phyloP scores from a whole-genome alignment of 2,113 vertebrate species.

The Colaptes auratus region DNA sequence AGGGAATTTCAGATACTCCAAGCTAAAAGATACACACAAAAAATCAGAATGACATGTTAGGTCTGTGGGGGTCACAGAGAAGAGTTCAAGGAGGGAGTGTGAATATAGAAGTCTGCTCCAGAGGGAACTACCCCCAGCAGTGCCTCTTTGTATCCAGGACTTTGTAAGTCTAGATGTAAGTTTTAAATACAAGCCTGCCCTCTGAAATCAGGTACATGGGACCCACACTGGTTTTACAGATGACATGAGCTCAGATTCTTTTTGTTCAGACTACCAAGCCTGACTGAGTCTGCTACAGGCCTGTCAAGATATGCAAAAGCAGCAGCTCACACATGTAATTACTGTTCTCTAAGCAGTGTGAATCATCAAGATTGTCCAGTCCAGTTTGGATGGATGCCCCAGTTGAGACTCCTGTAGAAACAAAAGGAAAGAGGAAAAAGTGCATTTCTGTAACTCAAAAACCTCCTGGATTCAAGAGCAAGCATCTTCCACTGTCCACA shows the following conservation, averaged over 20 bases:
- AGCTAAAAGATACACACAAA: neutral
- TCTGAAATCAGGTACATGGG: neutral
- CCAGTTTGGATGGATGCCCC: neutral
- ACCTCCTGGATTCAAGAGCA: neutral
- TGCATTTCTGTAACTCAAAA: neutral
- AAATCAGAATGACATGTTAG: neutral
- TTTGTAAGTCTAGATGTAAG: neutral
- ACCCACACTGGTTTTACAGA: neutral
- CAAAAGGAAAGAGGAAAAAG: neutral
- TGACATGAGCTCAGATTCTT: neutral
- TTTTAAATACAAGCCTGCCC: neutral
- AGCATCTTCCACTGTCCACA: neutral
- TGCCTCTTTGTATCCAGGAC: neutral
- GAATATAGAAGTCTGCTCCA: neutral
- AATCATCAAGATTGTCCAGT: neutral
- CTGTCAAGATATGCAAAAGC: rapidly evolving
- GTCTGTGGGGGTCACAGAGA: neutral
- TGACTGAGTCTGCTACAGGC: neutral
- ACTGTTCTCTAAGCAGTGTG: neutral
- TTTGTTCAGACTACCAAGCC: neutral
- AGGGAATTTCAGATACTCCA: neutral
- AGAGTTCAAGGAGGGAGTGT: neutral
- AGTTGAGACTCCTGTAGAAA: neutral
- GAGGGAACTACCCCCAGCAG: neutral
- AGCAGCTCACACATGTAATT: rapidly evolving